Base-by-base conservation (phyloP, 2,888 invertebrate genomes). In the Cantharis rufa region DNA sequence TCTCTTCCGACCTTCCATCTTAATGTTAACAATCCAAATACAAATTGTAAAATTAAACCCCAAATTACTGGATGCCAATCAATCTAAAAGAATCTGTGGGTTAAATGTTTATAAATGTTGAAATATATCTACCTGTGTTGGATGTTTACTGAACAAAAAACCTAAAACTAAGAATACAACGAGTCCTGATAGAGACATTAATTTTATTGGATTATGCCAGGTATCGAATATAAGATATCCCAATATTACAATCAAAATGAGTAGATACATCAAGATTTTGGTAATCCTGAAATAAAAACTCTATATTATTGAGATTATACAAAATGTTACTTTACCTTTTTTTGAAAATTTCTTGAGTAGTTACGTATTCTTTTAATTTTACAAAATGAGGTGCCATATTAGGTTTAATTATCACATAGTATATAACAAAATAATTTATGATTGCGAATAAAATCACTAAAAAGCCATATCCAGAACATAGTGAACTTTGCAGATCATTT, bases 31-130 rank as follows among this genome's bases (percentile, higher is more conserved):
- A 98, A 84, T 0, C 96, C 98, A 76, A 98, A 92, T 3, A 92
- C 75, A 84, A 98, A 95, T 89, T 99, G 98, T 9, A 97, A 88
- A 0, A 93, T 88, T 16, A 98, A 88, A 0, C 98, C 98, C 84
- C 93, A 92, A 16, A 94, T 84, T 0, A 98, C 95, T 0, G 94
- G 93, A 5, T 93, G 90, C 97, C 97, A 96, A 77, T 91, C 91
- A 3, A 96, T 90, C 88, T 94, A 79, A 74, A 84, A 7, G n/a
- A 9, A 5, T 1, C 13, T 3, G 4, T 32, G 4, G n/a, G 13
- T 13, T 32, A 32, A 13, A 13, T 13, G 13, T 13, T 32, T 32
- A 13, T 32, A 32, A 32, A n/a, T 13, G 13, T n/a, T 32, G 13
- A 32, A 32, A 32, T 13, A 5, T n/a, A 5, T 32, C 86, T 84